Conservation (phyloP, 2,888 invertebrate genomes). For the Phymatocera aterrima region DNA sequence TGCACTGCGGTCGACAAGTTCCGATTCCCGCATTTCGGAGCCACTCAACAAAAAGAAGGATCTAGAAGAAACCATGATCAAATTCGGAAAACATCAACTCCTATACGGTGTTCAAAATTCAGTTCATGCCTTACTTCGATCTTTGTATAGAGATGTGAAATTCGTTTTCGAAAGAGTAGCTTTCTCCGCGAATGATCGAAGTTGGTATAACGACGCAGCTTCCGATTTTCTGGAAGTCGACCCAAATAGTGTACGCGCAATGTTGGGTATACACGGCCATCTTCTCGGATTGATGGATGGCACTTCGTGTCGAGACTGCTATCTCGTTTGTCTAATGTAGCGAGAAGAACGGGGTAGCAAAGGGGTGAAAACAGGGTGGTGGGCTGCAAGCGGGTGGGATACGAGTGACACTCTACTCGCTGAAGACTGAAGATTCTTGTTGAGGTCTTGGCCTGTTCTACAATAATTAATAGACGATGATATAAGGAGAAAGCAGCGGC, state of each 20-base stretch:
- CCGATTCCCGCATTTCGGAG: background rate
- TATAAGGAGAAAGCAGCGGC: too few species aligned
- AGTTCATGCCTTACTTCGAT: background rate
- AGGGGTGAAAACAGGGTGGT: conserved; percentile 13
- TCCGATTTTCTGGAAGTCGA: conserved; percentile 26
- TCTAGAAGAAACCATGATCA: background rate
- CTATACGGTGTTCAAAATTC: background rate
- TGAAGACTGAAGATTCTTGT: conserved; percentile 39
- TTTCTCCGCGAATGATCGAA: conserved; percentile 27
- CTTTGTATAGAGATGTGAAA: background rate
- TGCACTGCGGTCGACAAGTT: conserved; percentile 27
- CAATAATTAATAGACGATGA: conserved; percentile 43
- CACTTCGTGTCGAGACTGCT: conserved; percentile 40
- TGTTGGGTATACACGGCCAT: conserved; percentile 30
- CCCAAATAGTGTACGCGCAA: conserved; percentile 23
- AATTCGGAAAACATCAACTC: background rate
- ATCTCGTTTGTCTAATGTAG: conserved; percentile 45
- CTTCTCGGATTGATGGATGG: conserved; percentile 44
- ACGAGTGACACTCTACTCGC: conserved; percentile 37
- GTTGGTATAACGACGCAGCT: conserved; percentile 17
- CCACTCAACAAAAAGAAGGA: background rate
- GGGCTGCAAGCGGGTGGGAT: background rate
- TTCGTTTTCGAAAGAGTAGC: background rate
- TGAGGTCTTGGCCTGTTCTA: conserved; percentile 26
- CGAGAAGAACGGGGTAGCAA: conserved; percentile 24